Evolutionary conservation across 2,113 vertebrate genomes (phyloP).

Genomic region (Leiothrix lutea): DNA sequence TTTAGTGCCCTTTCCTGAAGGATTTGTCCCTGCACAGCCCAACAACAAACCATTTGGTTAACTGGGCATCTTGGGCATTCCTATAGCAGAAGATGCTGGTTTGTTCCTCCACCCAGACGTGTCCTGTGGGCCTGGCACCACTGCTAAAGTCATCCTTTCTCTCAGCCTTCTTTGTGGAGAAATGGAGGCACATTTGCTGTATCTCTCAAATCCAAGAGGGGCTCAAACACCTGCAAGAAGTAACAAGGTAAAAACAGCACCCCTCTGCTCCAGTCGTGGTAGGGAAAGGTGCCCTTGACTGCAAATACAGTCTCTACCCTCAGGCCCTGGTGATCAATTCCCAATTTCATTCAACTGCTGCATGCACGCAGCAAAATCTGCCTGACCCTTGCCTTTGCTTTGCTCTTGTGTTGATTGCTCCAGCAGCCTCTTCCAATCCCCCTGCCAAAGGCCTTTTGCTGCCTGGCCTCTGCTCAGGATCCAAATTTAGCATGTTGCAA

Average conservation of each 20-base stretch:
- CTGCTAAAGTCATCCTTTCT: not conserved
- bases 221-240: not conserved
- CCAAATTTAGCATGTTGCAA: not conserved
- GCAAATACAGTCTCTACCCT: not conserved
- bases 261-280: not conserved
- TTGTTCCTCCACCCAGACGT: not conserved
- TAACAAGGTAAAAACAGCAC: not conserved
- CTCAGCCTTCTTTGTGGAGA: not conserved
- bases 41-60: not conserved
- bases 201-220: not conserved
- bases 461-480: not conserved
- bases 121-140: not conserved
- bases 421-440: not conserved
- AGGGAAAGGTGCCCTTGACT: not conserved
- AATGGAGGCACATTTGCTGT: not conserved
- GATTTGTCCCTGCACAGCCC: not conserved
- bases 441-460: not conserved
- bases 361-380: not conserved
- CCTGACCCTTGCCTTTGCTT: not conserved
- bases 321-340: not conserved
- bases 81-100: not conserved
- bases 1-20: not conserved
- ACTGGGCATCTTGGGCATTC: fast-evolving
- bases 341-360: not conserved
- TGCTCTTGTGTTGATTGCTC: not conserved